Percentiles rank a stretch among this genome's conserved stretches.
Conservation (phyloP, 2,113 vertebrate genomes). For the Pachycephala philippinensis region DNA sequence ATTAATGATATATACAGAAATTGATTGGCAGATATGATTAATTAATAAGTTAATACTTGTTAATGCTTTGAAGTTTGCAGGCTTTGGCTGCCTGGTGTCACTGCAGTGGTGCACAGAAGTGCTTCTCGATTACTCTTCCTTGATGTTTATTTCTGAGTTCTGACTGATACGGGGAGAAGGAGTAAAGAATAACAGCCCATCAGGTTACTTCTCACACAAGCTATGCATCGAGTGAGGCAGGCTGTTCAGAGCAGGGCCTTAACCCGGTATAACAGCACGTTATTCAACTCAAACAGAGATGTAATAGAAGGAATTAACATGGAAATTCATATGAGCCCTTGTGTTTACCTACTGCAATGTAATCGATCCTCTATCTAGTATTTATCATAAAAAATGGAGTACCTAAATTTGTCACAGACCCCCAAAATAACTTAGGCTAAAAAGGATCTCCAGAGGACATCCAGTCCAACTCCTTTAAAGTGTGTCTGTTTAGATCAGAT, state of each 20-base stretch:
- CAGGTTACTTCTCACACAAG: not conserved
- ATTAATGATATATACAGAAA: not conserved
- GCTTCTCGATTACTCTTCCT: not conserved
- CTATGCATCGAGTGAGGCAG: not conserved
- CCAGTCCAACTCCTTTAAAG: not conserved
- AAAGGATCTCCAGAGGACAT: not conserved
- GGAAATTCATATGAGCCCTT: not conserved
- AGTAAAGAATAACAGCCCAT: not conserved
- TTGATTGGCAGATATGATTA: not conserved
- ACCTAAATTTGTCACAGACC: not conserved
- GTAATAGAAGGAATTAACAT: not conserved
- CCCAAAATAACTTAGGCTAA: not conserved
- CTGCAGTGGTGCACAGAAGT: not conserved
- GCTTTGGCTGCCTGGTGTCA: not conserved
- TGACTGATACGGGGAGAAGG: fast-evolving
- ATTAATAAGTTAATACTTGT: not conserved
- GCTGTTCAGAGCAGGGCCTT: not conserved
- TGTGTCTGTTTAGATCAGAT: fast-evolving
- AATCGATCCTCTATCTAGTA: not conserved
- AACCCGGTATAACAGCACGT: fast-evolving
- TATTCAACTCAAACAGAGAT: not conserved
- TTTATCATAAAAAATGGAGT: not conserved
- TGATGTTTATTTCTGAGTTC: not conserved
- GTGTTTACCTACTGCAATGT: not conserved
- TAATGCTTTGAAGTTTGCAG: not conserved